Evolutionary conservation across 2,888 invertebrate species (phyloP).

Genomic region (Ctenicera cuprea): DNA sequence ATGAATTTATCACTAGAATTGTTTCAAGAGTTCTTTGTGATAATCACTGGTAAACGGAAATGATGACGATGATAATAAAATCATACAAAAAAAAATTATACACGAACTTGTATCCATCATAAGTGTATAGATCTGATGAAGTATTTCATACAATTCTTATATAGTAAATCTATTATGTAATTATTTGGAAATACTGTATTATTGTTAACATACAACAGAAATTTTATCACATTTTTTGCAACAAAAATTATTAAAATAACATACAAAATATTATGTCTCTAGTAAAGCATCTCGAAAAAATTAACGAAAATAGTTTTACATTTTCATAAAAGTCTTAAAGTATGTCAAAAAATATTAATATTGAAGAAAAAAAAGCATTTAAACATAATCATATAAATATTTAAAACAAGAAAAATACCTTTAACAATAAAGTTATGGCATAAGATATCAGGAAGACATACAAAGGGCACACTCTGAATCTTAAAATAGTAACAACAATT

Average conservation of each 20-base stretch:
- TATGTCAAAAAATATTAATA: conserved; percentile 34
- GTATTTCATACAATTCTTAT: conserved; percentile 39
- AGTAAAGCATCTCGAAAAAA: conserved; percentile 41
- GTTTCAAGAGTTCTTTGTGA: conserved; percentile 12
- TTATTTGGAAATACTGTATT: conserved; percentile 47
- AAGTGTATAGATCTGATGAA: conserved; percentile 26
- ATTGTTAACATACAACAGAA: conserved; percentile 50
- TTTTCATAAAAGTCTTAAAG: conserved; percentile 25
- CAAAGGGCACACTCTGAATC: too few relatives aligned
- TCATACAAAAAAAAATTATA: conserved; percentile 12
- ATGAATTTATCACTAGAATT: background rate
- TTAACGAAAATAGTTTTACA: conserved; percentile 32
- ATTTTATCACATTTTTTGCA: conserved; percentile 51
- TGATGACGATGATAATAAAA: conserved; percentile 12
- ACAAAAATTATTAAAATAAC: conserved; percentile 49
- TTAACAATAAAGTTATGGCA: conserved; percentile 41
- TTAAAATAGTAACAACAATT: background rate
- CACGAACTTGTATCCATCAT: conserved; percentile 11
- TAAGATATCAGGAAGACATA: background rate
- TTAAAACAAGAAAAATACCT: conserved; percentile 31
- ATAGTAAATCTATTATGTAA: conserved; percentile 38
- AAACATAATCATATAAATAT: conserved; percentile 42
- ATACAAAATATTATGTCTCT: conserved; percentile 49
- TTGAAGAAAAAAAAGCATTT: conserved; percentile 39
- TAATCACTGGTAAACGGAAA: conserved; percentile 32